A percentile compares a stretch with the other conserved stretches of the same genome.
Conservation (phyloP, 2,888 invertebrate species). For the Drosophila fulvimacula region DNA sequence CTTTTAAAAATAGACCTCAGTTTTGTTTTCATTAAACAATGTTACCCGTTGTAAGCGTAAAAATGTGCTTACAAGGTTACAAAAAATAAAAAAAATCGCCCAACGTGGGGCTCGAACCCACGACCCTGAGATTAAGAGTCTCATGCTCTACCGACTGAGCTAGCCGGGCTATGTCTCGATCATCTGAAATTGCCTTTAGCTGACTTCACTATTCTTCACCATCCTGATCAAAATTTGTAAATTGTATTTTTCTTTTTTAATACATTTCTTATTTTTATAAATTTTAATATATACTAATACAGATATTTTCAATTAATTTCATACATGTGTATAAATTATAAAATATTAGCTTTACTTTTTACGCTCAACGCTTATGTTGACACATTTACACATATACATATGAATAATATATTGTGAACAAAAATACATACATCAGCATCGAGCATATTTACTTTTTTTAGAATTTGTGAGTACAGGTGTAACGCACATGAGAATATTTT, state of each 20-base stretch:
- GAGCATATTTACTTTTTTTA: conserved; percentile 9
- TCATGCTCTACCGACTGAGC: conserved; percentile 80
- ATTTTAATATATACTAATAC: no score
- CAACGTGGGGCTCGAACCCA: conserved; percentile 82
- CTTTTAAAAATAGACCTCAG: conserved; percentile 20
- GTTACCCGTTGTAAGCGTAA: conserved; percentile 38
- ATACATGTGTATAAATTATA: no score
- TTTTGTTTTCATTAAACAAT: conserved; percentile 44
- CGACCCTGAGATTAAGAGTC: conserved; percentile 77
- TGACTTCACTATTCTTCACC: no score
- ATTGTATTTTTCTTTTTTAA: no score
- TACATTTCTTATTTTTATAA: no score
- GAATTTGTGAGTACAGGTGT: conserved; percentile 17
- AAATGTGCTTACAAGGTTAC: conserved; percentile 20
- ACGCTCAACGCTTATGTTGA: no score
- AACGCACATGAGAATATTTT: not conserved
- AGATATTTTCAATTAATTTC: no score
- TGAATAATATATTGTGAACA: no score
- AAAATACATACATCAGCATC: not conserved
- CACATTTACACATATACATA: no score
- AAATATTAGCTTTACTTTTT: no score
- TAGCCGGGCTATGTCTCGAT: conserved; percentile 63
- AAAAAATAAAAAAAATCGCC: conserved; percentile 37
- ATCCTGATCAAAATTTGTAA: no score
- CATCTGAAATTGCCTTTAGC: not conserved